Evolutionary conservation across 2,113 vertebrate species (phyloP).

Genomic region (Cebidichthys violaceus): DNA sequence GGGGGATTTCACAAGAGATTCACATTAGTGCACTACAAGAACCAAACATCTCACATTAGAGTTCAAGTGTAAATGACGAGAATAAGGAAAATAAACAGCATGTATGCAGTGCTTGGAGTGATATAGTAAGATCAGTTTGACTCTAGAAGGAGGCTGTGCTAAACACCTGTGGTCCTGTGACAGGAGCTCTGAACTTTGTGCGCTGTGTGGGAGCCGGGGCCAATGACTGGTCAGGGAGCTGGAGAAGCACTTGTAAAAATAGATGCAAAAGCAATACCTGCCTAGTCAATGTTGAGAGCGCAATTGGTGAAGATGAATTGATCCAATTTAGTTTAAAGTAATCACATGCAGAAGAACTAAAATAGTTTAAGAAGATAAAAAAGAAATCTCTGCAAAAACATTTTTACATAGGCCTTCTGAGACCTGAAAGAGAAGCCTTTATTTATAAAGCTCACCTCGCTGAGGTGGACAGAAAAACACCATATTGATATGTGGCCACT

Average conservation of each 20-base stretch:
- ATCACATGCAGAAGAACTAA: constrained; percentile 19
- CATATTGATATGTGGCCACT: constrained; percentile 52
- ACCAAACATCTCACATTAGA: background rate
- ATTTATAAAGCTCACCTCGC: constrained; percentile 16
- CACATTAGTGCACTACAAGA: background rate
- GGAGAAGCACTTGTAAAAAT: constrained; percentile 77
- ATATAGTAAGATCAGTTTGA: constrained; percentile 11
- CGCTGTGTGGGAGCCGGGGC: constrained; percentile 68
- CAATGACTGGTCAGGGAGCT: constrained; percentile 72
- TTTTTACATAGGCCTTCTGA: background rate
- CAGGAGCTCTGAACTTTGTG: constrained; percentile 63
- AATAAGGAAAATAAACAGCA: background rate
- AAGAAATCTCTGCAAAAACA: constrained; percentile 6
- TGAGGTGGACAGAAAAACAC: constrained; percentile 46
- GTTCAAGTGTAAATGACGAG: background rate
- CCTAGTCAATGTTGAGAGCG: constrained; percentile 41
- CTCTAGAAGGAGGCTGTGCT: constrained; percentile 9
- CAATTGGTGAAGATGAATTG: constrained; percentile 45
- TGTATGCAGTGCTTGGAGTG: background rate
- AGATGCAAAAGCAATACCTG: constrained; percentile 76
- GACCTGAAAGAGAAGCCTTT: constrained; percentile 7
- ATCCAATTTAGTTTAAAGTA: constrained; percentile 26
- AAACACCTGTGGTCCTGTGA: constrained; percentile 72
- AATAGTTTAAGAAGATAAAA: constrained; percentile 3
- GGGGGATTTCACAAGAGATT: constrained; percentile 15